These are phyloP conservation scores for Caenorhabditis sp. DNA, from an alignment of 2,888 invertebrate species.

Conservation along the genomic window DNA sequence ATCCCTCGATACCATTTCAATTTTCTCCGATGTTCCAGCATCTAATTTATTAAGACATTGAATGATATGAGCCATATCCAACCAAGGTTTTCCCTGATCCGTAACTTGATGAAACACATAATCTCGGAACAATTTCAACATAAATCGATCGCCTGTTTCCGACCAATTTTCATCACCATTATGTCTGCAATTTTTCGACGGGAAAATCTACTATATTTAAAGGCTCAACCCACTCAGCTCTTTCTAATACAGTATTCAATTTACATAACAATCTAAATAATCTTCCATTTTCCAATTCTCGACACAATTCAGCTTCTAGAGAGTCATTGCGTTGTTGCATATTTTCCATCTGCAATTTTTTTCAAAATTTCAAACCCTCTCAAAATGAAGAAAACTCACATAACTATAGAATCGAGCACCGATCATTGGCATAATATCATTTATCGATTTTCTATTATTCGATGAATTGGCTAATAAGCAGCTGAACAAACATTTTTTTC, in stretches of 20 bases:
- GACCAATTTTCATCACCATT: conserved; percentile 93
- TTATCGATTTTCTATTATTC: conserved; percentile 78
- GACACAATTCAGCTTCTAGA: conserved; percentile 87
- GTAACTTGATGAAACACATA: conserved; percentile 90
- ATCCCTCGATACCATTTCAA: conserved; percentile 93
- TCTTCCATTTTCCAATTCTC: conserved; percentile 93
- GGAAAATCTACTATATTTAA: neutral
- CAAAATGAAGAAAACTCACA: conserved; percentile 14
- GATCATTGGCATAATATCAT: conserved; percentile 99
- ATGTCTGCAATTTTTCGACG: conserved; percentile 76
- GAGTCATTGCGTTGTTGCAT: conserved; percentile 81
- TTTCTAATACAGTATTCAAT: conserved; percentile 90
- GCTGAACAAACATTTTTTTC: conserved; percentile 18
- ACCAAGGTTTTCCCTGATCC: conserved; percentile 90
- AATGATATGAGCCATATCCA: conserved; percentile 93
- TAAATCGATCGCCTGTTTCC: conserved; percentile 96
- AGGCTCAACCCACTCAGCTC: conserved; percentile 82
- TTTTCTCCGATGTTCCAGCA: conserved; percentile 75
- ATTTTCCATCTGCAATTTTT: conserved; percentile 18
- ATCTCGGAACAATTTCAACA: conserved; percentile 96
- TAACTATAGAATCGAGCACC: conserved; percentile 94
- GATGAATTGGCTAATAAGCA: conserved; percentile 9
- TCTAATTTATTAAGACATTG: conserved; percentile 87
- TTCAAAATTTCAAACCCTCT: neutral
- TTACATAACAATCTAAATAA: conserved; percentile 89